A percentile compares a stretch with the other conserved stretches of the same genome.
These are phyloP conservation scores for Diabrotica balteata DNA, from an alignment of 2,888 invertebrate species.

Conservation along the genomic window DNA sequence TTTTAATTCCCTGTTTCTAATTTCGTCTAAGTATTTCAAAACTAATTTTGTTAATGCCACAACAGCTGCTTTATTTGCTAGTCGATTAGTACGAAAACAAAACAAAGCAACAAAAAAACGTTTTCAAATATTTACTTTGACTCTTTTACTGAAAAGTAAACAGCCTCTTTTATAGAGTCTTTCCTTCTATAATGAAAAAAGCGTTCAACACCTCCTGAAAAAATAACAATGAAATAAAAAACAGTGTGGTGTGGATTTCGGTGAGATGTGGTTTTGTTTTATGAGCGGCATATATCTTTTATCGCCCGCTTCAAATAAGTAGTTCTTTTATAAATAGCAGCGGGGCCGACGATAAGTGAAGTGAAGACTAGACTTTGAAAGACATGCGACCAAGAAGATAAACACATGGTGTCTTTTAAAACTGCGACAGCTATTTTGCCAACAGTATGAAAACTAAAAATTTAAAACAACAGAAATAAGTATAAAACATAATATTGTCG, in stretches of 20 bases:
- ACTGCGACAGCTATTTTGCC: no score
- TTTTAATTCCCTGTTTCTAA: neutral
- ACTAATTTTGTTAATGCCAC: neutral
- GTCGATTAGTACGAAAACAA: neutral
- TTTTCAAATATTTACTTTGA: neutral
- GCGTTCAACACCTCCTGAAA: constrained; percentile 21
- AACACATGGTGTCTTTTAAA: no score
- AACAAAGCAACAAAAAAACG: neutral
- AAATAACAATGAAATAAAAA: constrained; percentile 24
- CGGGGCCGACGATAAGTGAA: neutral
- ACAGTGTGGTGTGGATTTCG: constrained; percentile 18
- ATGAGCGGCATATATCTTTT: constrained; percentile 22
- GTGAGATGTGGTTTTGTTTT: constrained; percentile 19
- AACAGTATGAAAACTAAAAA: no score
- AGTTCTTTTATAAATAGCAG: constrained; percentile 20
- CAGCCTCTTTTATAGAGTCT: neutral
- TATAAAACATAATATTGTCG: no score
- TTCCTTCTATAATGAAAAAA: constrained; percentile 18
- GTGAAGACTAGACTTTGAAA: neutral
- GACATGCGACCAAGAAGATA: no score
- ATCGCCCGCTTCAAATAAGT: constrained; percentile 19
- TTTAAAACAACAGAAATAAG: no score
- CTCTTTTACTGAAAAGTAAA: constrained; percentile 1
- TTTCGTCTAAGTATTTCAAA: neutral
- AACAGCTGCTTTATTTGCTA: constrained; percentile 3